Conservation (phyloP, 2,888 invertebrate species). For the Nephrotoma guestfalica region DNA sequence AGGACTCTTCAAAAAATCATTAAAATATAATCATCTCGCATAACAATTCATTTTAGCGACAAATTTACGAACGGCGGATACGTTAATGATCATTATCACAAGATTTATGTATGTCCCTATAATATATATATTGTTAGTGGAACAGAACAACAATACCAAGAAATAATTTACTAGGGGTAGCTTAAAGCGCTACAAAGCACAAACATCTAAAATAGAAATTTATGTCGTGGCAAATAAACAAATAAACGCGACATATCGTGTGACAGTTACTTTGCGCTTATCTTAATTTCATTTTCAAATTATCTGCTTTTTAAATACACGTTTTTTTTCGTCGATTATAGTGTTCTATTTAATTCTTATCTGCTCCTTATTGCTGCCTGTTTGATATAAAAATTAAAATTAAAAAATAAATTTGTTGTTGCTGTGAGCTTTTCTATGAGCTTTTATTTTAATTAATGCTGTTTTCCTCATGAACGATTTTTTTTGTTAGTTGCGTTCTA, state of each 20-base stretch:
- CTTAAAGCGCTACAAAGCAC: too few relatives aligned
- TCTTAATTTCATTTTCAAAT: not conserved
- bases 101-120: too few relatives aligned
- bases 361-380: not conserved
- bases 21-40: too few relatives aligned
- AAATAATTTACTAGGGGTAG: too few relatives aligned
- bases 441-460: not conserved
- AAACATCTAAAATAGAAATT: too few relatives aligned
- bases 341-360: not conserved
- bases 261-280: not conserved
- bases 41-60: too few relatives aligned
- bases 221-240: not conserved
- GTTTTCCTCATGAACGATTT: not conserved
- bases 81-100: too few relatives aligned
- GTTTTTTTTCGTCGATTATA: not conserved
- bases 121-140: too few relatives aligned
- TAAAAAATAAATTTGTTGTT: not conserved
- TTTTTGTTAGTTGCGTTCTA: not conserved
- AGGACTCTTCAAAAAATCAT: too few relatives aligned
- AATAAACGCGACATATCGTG: not conserved
- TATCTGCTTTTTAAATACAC: not conserved
- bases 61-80: too few relatives aligned
- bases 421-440: not conserved
- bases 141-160: too few relatives aligned
- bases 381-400: not conserved